Evolutionary conservation across 1,140 invertebrate genomes (phyloP), one percentile per base, ranked within the genome.

Genomic region (Trichoplusia ni): DNA sequence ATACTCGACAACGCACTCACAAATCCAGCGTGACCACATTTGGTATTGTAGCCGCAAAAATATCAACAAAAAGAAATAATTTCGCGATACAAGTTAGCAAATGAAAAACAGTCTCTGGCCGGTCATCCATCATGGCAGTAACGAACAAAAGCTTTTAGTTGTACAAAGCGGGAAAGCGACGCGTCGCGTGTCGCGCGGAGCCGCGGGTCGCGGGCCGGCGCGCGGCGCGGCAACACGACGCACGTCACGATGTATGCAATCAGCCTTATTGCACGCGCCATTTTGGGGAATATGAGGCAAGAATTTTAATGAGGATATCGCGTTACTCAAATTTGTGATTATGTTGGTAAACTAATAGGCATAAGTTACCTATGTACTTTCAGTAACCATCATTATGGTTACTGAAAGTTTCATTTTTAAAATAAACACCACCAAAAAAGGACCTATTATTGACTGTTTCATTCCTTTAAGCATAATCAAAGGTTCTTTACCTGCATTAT

Each of bases 121-220:
- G 23, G 4, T 29, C 68, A 73, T 71, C 67, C 69, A 73, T 76
- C 73, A 76, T 53, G 37, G 60, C 44, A 29, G 46, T 58, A 59
- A 63, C 58, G 60, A 68, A 69, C 71, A 73, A 77, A 79, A 69
- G 65, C 74, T 75, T 77, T 77, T 75, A 75, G 74, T 70, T 60
- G 59, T 54, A 73, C 71, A 71, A 75, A 67, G 54, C 27, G 31
- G 18, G 21, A 25, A 21, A 21, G 40, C 5, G 46, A 7, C 31
- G 51, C 51, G 51, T 4, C 18, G 14, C 53, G 53, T 23, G 25
- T 25, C 31, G 31, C 19, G 29, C 16, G n/a, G 19, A 6, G 42
- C 7, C 21, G 19, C 23, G 11, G n/a, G 19, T 7, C 21, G 4
- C 21, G 19, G 11, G 11, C n/a, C 23, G 13, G 3, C 21, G 11